A percentile compares a stretch with the other conserved stretches of the same genome.
These are phyloP conservation scores for Podarcis lilfordi DNA, from an alignment of 2,797 vertebrate species.

Conservation along the genomic window DNA sequence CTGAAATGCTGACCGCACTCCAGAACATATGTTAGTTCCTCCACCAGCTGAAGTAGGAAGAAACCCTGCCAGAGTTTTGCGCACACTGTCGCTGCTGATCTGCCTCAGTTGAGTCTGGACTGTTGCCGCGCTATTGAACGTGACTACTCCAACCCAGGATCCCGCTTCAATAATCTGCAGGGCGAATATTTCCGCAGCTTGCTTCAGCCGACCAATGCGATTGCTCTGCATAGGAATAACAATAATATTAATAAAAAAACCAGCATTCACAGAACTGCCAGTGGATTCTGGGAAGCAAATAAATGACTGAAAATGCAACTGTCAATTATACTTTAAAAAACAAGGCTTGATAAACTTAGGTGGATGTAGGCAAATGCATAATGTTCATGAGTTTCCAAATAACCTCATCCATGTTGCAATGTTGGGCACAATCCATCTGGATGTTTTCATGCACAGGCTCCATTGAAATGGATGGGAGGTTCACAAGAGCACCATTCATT, in stretches of 20 bases:
- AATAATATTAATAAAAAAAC: too few species aligned
- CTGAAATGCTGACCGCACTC: slow-evolving; percentile 70
- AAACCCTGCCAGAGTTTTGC: slow-evolving; percentile 45
- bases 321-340: background rate
- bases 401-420: background rate
- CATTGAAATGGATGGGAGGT: background rate
- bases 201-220: slow-evolving; percentile 66
- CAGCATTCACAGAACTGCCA: background rate
- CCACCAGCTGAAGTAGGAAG: slow-evolving; percentile 58
- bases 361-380: background rate
- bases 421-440: background rate
- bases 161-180: slow-evolving; percentile 69
- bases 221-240: slow-evolving; percentile 35
- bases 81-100: slow-evolving; percentile 44
- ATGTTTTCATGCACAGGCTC: background rate
- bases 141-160: slow-evolving; percentile 76
- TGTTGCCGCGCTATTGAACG: slow-evolving; percentile 46
- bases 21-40: slow-evolving; percentile 75
- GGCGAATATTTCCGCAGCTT: slow-evolving; percentile 75
- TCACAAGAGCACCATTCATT: background rate
- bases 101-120: slow-evolving; percentile 43
- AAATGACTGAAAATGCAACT: background rate
- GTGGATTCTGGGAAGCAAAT: background rate
- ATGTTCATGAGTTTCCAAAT: background rate
- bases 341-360: background rate